Percentiles rank a stretch among this genome's conserved stretches.
Conservation (phyloP, 2,888 invertebrate species). For the Eupithecia pulchellata region DNA sequence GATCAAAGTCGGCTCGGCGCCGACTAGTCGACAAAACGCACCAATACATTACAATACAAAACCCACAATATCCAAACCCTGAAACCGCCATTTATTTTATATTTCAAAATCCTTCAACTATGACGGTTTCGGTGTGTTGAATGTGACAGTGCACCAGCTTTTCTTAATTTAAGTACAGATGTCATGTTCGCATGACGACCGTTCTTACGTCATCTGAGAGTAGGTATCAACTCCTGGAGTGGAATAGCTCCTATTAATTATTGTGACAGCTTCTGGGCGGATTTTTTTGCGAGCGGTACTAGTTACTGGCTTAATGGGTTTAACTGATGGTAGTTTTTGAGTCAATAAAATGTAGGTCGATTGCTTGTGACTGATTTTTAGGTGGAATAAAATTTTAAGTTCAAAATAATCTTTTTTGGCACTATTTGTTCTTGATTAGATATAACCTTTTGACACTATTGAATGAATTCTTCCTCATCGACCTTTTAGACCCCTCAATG, state of each 20-base stretch:
- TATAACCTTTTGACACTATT: too few species aligned
- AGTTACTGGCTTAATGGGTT: conserved; percentile 6
- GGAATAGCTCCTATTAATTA: conserved; percentile 12
- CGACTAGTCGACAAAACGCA: too few species aligned
- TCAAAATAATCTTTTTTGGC: background rate
- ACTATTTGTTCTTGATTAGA: too few species aligned
- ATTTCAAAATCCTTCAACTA: too few species aligned
- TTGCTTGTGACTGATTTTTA: background rate
- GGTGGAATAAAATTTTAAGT: background rate
- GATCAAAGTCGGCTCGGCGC: too few species aligned
- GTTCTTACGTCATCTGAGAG: conserved; percentile 1
- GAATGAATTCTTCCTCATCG: background rate
- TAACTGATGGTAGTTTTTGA: background rate
- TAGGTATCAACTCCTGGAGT: background rate
- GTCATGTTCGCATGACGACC: conserved; percentile 9
- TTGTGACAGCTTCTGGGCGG: background rate
- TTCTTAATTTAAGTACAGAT: background rate
- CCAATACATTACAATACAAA: too few species aligned
- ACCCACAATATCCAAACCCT: too few species aligned
- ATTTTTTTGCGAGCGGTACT: background rate
- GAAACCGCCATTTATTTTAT: too few species aligned
- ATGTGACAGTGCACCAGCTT: background rate
- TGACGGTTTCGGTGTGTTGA: too few species aligned
- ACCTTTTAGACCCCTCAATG: background rate
- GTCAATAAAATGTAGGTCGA: background rate